Conservation (phyloP, 35 echinoderm and acorn worm genomes). For the Strongylocentrotus purpuratus region DNA sequence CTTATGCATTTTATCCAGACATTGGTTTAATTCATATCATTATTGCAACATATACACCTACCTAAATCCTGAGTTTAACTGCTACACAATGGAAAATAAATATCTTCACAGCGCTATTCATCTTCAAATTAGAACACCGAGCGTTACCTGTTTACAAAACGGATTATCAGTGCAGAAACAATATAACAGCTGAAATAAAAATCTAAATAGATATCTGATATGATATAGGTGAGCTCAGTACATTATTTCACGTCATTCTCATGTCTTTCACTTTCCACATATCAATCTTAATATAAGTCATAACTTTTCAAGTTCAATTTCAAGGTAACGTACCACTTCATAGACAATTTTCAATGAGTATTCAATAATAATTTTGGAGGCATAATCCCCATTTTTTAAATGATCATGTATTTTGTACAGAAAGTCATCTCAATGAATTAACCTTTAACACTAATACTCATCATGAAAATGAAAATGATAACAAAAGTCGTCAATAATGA, state of each 20-base stretch:
- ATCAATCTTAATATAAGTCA: too few relatives aligned
- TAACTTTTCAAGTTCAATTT: not conserved
- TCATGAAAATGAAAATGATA: too few relatives aligned
- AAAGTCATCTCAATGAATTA: too few relatives aligned
- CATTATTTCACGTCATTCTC: too few relatives aligned
- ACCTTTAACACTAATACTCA: too few relatives aligned
- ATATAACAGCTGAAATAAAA: not conserved
- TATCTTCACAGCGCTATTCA: not conserved
- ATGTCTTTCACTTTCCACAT: too few relatives aligned
- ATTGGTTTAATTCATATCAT: conserved; percentile 7
- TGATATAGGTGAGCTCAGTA: not conserved
- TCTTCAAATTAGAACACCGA: not conserved
- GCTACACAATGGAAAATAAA: conserved; percentile 12
- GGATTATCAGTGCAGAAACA: not conserved
- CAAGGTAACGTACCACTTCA: not conserved
- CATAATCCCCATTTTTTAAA: too few relatives aligned
- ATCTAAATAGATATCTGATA: too few relatives aligned
- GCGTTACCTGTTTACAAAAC: not conserved
- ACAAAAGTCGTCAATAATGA: too few relatives aligned
- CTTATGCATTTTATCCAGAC: not conserved
- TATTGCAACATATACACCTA: conserved; percentile 18
- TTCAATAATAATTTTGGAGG: too few relatives aligned
- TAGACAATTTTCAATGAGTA: not conserved
- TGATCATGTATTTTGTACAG: too few relatives aligned
- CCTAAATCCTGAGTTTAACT: not conserved